Evolutionary conservation across 2,113 vertebrate genomes (phyloP).

Genomic region (Triplophysa dalaica): DNA sequence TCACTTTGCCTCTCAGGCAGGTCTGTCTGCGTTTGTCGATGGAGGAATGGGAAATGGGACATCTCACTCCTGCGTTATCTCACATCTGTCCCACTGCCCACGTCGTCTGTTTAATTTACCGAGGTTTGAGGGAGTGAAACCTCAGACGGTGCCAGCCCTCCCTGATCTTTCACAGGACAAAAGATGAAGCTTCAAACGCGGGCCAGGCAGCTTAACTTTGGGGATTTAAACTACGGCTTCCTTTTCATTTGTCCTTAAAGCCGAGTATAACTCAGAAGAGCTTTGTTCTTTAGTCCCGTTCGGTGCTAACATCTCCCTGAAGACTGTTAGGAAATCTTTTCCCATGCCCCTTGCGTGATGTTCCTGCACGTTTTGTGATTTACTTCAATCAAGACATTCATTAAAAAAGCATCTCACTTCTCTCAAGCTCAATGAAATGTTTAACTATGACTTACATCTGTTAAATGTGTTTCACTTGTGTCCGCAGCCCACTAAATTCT

Average conservation of each 20-base stretch:
- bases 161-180: conserved; percentile 67
- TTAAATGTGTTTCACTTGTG: not conserved
- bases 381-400: not conserved
- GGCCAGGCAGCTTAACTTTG: conserved; percentile 67
- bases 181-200: conserved; percentile 62
- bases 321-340: conserved; percentile 19
- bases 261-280: conserved; percentile 50
- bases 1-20: conserved; percentile 38
- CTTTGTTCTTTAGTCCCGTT: not conserved
- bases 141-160: conserved; percentile 62
- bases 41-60: conserved; percentile 18
- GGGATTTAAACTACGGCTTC: conserved; percentile 65
- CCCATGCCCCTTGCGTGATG: conserved; percentile 23
- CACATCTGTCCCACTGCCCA: conserved; percentile 55
- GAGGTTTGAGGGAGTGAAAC: conserved; percentile 49
- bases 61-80: conserved; percentile 46
- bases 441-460: too few species aligned
- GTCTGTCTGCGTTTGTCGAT: conserved; percentile 38
- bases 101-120: conserved; percentile 59
- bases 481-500: not conserved
- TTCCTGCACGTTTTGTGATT: not conserved
- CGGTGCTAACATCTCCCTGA: not conserved
- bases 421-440: not conserved
- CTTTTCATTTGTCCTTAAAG: conserved; percentile 53
- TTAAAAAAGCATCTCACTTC: not conserved